These are phyloP conservation scores for Nixonia krombeini DNA, from an alignment of 1,140 invertebrate species.

Conservation along the genomic window DNA sequence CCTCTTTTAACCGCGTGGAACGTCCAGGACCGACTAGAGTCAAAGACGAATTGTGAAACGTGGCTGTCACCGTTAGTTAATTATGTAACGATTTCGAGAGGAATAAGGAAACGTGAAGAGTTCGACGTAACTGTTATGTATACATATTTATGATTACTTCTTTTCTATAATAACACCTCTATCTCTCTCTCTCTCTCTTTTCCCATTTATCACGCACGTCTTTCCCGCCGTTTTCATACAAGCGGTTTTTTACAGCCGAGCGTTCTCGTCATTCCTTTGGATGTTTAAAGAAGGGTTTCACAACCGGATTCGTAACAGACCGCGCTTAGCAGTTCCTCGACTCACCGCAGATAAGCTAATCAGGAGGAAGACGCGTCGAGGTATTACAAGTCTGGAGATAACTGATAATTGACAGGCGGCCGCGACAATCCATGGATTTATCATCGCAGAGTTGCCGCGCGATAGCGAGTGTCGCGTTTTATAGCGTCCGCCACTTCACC, in stretches of 20 bases:
- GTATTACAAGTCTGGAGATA: not conserved
- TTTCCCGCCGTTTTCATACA: not conserved
- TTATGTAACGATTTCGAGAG: no score
- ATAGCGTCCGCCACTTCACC: not conserved
- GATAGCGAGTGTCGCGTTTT: not conserved
- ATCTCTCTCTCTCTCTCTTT: not conserved
- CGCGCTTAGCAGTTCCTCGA: not conserved
- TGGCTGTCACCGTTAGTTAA: no score
- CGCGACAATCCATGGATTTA: not conserved
- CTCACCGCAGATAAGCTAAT: not conserved
- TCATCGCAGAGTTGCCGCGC: not conserved
- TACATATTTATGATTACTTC: no score
- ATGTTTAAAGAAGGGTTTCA: no score
- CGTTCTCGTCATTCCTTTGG: not conserved
- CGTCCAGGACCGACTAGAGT: no score
- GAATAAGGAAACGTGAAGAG: no score
- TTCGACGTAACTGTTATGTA: no score
- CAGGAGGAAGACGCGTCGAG: not conserved
- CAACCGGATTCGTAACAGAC: not conserved
- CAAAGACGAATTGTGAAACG: no score
- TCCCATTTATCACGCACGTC: no score
- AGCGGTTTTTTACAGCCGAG: no score
- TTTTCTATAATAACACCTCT: not conserved
- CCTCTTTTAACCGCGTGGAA: not conserved
- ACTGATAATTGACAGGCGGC: conserved; percentile 3